Evolutionary conservation across 2,888 invertebrate species (phyloP).

Genomic region (Macrosoma leucophasiata): DNA sequence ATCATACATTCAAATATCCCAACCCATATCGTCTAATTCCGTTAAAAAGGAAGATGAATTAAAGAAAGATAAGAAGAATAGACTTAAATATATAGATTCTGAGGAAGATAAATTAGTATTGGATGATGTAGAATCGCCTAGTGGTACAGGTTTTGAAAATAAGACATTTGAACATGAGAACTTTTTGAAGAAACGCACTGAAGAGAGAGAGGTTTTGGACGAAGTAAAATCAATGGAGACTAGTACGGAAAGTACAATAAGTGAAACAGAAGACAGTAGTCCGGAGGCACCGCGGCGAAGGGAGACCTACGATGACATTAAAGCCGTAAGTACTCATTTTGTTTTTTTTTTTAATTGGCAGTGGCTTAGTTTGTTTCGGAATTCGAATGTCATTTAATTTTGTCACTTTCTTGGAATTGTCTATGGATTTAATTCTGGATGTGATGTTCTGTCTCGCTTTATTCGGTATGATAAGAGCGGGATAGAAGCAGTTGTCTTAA

Average conservation of each 20-base stretch:
- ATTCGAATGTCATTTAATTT: too few species aligned
- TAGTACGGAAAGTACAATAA: constrained; percentile 62
- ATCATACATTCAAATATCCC: constrained; percentile 76
- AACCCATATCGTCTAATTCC: constrained; percentile 64
- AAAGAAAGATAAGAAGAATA: constrained; percentile 38
- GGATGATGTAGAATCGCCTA: constrained; percentile 64
- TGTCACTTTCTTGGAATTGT: too few species aligned
- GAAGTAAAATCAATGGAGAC: constrained; percentile 64
- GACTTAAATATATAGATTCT: constrained; percentile 58
- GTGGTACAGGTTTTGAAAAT: constrained; percentile 67
- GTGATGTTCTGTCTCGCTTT: too few species aligned
- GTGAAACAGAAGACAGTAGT: constrained; percentile 60
- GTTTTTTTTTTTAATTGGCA: constrained; percentile 6
- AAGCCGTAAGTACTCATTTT: constrained; percentile 52
- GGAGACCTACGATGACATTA: constrained; percentile 56
- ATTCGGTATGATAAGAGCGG: too few species aligned
- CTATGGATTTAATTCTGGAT: too few species aligned
- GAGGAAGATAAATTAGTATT: constrained; percentile 50
- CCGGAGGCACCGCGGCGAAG: constrained; percentile 61
- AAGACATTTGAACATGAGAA: constrained; percentile 69
- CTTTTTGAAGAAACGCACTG: constrained; percentile 60
- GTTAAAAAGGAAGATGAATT: constrained; percentile 41
- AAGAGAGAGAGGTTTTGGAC: constrained; percentile 52
- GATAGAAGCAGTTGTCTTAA: too few species aligned
- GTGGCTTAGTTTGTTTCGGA: too few species aligned